Base-by-base conservation (phyloP, 2,888 invertebrate genomes). In the Plebejus melissa region DNA sequence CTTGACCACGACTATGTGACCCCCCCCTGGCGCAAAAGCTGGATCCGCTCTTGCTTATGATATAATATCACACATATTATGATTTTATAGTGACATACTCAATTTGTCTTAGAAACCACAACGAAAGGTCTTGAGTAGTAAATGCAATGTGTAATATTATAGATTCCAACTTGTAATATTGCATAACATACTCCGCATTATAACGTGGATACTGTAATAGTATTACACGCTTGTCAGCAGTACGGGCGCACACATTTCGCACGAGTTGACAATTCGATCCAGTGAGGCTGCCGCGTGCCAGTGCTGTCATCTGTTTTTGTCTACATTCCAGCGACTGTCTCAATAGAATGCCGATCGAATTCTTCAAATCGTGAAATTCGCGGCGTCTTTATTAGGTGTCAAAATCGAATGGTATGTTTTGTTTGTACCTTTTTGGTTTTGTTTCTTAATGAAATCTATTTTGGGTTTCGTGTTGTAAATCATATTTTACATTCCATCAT, bases 271-370 rank as follows among this genome's bases (percentile, higher is more conserved):
- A 9, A 60, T 60, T 60, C 60, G 60, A 9, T 60, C 60, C 60
- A 60, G 60, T 28, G 60, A 9, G 11, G 28, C 60, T 60, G 60
- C 60, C 60, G 60, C 60, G 60, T 60, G 60, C 60, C 60, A 60
- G 60, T 7, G 28, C 60, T 28, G 60, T 28, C 28, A 60, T 28
- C 60, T 60, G 28, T 60, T 60, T 60, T 60, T 60, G 60, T 28
- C 28, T 22, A 28, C 60, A 60, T 60, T 60, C 28, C 60, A 60
- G 9, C 28, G 11, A 11, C 60, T 60, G 28, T 22, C 11, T 60
- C 60, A 60, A 60, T 60, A 60, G 60, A 60, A 60, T 60, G 28
- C 60, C 60, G 22, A 22, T 60, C 60, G 28, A 60, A 60, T 60
- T 58, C 22, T 58, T n/a, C 6, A 58, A 22, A 60, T 28, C 11